A percentile compares a stretch with the other conserved stretches of the same genome.
phyloP scores from a whole-genome alignment of 2,888 invertebrate genomes.

The Catocala nupta region DNA sequence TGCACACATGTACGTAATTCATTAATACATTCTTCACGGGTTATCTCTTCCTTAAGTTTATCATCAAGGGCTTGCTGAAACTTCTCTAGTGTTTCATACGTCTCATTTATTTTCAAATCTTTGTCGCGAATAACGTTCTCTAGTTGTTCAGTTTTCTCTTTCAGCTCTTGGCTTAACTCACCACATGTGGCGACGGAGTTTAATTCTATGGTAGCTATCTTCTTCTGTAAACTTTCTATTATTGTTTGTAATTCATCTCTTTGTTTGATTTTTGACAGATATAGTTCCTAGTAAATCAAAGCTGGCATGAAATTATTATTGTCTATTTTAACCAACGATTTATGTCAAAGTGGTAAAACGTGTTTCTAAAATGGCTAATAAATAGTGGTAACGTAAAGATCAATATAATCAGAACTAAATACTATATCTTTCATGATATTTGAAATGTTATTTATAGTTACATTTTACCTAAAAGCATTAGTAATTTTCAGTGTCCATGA shows the following conservation, averaged over 20 bases:
- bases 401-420: no score
- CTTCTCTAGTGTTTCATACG: conserved; percentile 56
- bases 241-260: conserved; percentile 67
- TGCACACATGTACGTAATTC: conserved; percentile 52
- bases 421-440: no score
- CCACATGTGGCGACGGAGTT: conserved; percentile 56
- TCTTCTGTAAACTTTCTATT: conserved; percentile 64
- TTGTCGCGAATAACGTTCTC: conserved; percentile 60
- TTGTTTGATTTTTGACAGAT: conserved; percentile 51
- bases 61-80: conserved; percentile 61
- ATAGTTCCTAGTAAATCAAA: conserved; percentile 70
- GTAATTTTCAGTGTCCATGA: neutral
- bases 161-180: conserved; percentile 61
- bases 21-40: conserved; percentile 55
- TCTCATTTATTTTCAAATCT: conserved; percentile 65
- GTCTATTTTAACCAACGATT: no score
- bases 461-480: neutral
- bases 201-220: conserved; percentile 61
- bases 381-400: no score
- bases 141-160: conserved; percentile 58
- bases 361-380: no score
- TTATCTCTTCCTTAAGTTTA: conserved; percentile 51
- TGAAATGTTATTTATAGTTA: no score
- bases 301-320: conserved; percentile 25
- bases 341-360: neutral